phyloP scores from a whole-genome alignment of 2,797 vertebrate species.

The Emydoidea blandingii region DNA sequence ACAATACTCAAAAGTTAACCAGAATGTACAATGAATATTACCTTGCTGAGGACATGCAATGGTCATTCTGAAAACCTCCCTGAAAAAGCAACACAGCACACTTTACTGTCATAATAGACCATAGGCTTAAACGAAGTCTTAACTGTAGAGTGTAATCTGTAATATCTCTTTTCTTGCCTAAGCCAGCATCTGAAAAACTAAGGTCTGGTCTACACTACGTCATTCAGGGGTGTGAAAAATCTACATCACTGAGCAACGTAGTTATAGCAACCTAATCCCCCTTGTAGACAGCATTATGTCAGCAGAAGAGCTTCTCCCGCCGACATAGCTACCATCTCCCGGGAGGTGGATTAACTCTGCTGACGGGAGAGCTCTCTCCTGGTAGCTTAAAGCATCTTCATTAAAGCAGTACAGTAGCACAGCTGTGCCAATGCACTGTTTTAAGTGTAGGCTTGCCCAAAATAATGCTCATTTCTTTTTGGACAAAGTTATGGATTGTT shows the following conservation, averaged over 20 bases:
- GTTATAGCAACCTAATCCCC: not conserved
- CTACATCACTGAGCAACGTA: not conserved
- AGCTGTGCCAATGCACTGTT: not conserved
- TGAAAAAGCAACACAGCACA: not conserved
- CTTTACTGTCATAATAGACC: not conserved
- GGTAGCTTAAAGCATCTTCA: not conserved
- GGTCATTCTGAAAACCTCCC: conserved; percentile 15
- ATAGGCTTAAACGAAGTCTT: not conserved
- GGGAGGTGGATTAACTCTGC: not conserved
- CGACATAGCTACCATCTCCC: not conserved
- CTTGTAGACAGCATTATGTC: no score
- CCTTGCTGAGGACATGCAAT: not conserved
- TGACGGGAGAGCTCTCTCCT: no score
- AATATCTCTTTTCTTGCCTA: not conserved
- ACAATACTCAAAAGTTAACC: conserved; percentile 30
- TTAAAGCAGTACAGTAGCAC: not conserved
- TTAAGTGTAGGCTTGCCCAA: not conserved
- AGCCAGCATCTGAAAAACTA: not conserved
- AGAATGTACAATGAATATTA: rapidly evolving
- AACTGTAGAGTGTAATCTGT: not conserved
- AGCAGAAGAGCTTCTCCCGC: not conserved
- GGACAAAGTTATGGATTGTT: no score
- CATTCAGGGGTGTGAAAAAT: not conserved
- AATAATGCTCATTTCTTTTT: not conserved
- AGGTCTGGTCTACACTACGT: not conserved